Conservation (phyloP, 2,113 vertebrate genomes). For the Alethe castanea region DNA sequence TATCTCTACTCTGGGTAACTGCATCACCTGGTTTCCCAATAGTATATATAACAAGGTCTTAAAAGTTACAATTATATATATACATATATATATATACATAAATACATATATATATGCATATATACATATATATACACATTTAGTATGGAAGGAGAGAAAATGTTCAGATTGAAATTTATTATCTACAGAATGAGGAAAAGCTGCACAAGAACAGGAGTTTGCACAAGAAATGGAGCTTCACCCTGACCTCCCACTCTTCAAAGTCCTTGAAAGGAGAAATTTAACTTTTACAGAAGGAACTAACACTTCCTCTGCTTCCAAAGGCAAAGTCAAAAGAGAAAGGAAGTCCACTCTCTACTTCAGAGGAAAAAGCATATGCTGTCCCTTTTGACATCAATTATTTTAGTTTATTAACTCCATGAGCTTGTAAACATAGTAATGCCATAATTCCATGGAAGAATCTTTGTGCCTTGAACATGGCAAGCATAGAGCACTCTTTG, state of each 20-base stretch:
- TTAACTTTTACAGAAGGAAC: neutral
- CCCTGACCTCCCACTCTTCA: neutral
- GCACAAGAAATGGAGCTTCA: neutral
- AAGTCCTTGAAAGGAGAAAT: neutral
- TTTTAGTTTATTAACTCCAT: neutral
- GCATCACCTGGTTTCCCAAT: neutral
- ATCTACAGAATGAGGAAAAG: neutral
- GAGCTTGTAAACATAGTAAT: accelerated
- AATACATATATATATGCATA: no score
- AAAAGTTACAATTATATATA: neutral
- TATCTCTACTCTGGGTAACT: neutral
- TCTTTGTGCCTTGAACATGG: neutral
- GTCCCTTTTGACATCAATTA: neutral
- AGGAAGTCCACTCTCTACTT: neutral
- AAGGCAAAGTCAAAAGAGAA: neutral
- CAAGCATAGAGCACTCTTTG: neutral
- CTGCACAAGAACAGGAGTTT: neutral
- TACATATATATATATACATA: neutral
- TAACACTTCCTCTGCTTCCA: neutral
- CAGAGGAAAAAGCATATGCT: neutral
- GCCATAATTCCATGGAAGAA: neutral
- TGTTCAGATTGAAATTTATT: neutral
- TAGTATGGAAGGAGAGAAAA: neutral
- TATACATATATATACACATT: neutral
- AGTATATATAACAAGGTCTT: neutral